phyloP scores from a whole-genome alignment of 2,888 invertebrate species.

The Leptopilina drosophilae region DNA sequence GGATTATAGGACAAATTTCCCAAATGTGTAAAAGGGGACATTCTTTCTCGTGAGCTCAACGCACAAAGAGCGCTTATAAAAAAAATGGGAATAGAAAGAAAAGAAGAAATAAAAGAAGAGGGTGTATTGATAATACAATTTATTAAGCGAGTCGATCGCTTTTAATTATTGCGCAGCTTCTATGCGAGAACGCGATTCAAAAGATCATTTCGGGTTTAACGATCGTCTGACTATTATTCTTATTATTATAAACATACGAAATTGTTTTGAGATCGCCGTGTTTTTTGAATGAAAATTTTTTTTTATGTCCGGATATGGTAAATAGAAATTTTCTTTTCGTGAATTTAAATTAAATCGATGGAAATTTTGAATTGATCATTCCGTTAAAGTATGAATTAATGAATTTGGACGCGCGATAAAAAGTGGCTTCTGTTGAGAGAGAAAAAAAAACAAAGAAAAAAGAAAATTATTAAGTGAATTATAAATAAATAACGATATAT shows the following conservation, averaged over 20 bases:
- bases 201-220: constrained; percentile 57
- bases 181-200: constrained; percentile 65
- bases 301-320: neutral
- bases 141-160: constrained; percentile 62
- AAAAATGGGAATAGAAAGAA: constrained; percentile 48
- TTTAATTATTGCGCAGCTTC: constrained; percentile 63
- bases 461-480: constrained; percentile 71
- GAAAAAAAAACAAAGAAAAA: constrained; percentile 61
- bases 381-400: constrained; percentile 48
- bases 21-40: neutral
- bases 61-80: constrained; percentile 52
- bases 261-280: neutral
- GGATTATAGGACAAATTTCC: neutral
- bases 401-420: constrained; percentile 52
- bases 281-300: neutral
- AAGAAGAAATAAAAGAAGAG: constrained; percentile 31
- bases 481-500: constrained; percentile 70
- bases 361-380: constrained; percentile 14
- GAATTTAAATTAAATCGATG: neutral
- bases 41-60: constrained; percentile 44
- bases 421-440: constrained; percentile 60
- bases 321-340: neutral
- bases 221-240: constrained; percentile 51
- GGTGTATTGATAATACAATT: constrained; percentile 47
- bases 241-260: constrained; percentile 17